Base-by-base conservation (phyloP, 2,113 vertebrate genomes). In the Oreochromis spilurus region DNA sequence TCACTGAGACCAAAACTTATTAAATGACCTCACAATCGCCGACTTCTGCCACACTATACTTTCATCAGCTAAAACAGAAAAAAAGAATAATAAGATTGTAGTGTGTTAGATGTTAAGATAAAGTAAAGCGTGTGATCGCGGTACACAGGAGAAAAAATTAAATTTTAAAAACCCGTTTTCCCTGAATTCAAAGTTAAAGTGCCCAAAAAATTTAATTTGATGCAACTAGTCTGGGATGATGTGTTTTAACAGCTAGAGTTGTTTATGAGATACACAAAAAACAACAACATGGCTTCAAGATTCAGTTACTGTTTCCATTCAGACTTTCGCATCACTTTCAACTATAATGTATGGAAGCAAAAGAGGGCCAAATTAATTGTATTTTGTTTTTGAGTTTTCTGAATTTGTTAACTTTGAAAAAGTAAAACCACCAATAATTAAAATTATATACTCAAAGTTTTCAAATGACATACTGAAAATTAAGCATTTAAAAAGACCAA, bases 161-260 rank as follows among this genome's bases (percentile, higher is more conserved):
- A 19, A 85, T 36, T 1, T 24, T 58, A 91, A 77, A 53, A 19
- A n/a, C 82, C 85, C 3, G 45, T 90, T 83, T 88, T 96, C 95
- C 96, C 96, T 96, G 95, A 96, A 96, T 94, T 92, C 86, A 72
- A 95, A 92, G 84, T 88, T 97, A 96, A 97, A 97, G 96, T 96
- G 94, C 93, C 96, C 94, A 5, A 9, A 81, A 81, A 40, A 36
- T 54, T 24, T 0, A 43, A 21, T 17, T 7, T n/a, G 31, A 94
- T 83, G 81, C 53, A 7, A 81, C 57, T 65, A 4, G 50, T 87
- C 87, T 77, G 77, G 29, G 88, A 26, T 57, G 77, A 84, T 90
- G 55, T 19, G 24, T 52, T 85, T 82, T n/a, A 82, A 83, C 52
- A 80, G 17, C 43, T 78, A 40, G 21, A 40, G 58, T 81, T 88